These are phyloP conservation scores for Aleiodes sp. DNA, from an alignment of 1,140 invertebrate species.

Conservation along the genomic window DNA sequence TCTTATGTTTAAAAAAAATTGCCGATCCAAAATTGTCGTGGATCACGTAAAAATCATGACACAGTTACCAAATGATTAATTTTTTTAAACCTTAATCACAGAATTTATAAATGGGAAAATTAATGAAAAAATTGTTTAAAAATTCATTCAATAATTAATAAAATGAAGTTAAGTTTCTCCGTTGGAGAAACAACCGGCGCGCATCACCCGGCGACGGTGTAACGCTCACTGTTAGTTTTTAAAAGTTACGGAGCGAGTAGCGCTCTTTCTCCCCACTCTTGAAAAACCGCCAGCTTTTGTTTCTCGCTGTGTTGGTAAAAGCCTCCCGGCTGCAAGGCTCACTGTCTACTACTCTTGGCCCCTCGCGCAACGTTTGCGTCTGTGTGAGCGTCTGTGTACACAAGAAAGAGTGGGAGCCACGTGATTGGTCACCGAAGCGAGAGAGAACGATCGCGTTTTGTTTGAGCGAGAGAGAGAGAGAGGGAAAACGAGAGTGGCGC, in stretches of 20 bases:
- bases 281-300: neutral
- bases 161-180: too few species aligned
- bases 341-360: neutral
- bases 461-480: neutral
- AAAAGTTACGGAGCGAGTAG: conserved; percentile 18
- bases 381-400: neutral
- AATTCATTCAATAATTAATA: too few species aligned
- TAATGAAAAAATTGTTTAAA: too few species aligned
- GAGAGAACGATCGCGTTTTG: too few species aligned
- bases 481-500: conserved; percentile 46
- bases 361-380: too few species aligned
- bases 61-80: too few species aligned
- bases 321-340: neutral
- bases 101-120: conserved; percentile 7
- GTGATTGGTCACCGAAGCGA: neutral
- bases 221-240: conserved; percentile 17
- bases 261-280: conserved; percentile 26
- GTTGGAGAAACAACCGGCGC: neutral
- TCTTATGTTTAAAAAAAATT: too few species aligned
- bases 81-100: too few species aligned
- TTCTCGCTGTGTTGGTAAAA: conserved; percentile 3
- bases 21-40: too few species aligned
- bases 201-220: neutral
- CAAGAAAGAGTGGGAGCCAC: neutral
- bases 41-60: too few species aligned